Percentiles rank a stretch among this genome's conserved stretches.
These are phyloP conservation scores for Protophormia terraenovae DNA, from an alignment of 2,888 invertebrate species.

Conservation along the genomic window DNA sequence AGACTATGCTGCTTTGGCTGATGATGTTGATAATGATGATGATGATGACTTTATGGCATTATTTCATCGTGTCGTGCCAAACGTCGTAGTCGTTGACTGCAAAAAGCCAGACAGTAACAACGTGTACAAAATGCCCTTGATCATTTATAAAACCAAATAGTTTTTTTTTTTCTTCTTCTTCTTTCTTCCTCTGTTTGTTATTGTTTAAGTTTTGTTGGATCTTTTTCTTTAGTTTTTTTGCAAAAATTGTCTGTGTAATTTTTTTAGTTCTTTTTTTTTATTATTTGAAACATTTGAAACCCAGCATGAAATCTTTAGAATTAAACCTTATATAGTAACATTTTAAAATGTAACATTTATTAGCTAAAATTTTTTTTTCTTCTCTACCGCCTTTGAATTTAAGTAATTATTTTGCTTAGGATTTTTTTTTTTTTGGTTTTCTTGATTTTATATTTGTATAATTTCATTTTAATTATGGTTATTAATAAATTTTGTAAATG, in stretches of 20 bases:
- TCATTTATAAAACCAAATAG: conserved; percentile 73
- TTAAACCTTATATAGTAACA: not conserved
- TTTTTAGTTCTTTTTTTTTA: not conserved
- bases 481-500: conserved; percentile 24
- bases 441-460: not conserved
- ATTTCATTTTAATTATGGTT: not conserved
- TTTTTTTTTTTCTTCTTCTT: conserved; percentile 45
- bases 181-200: conserved; percentile 51
- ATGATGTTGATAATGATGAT: conserved; percentile 13
- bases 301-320: conserved; percentile 15
- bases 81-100: conserved; percentile 48
- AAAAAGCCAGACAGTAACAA: conserved; percentile 65
- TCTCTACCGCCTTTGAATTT: not conserved
- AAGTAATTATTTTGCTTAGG: not conserved
- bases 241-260: conserved; percentile 14
- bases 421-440: not conserved
- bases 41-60: conserved; percentile 50
- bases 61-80: conserved; percentile 41
- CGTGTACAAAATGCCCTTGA: conserved; percentile 78
- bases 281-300: conserved; percentile 17
- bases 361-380: not conserved
- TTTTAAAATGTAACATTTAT: conserved; percentile 6
- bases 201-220: not conserved
- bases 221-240: conserved; percentile 25
- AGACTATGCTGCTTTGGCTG: not conserved